phyloP scores from a whole-genome alignment of 2,888 invertebrate genomes.

The Drosophila anceps region DNA sequence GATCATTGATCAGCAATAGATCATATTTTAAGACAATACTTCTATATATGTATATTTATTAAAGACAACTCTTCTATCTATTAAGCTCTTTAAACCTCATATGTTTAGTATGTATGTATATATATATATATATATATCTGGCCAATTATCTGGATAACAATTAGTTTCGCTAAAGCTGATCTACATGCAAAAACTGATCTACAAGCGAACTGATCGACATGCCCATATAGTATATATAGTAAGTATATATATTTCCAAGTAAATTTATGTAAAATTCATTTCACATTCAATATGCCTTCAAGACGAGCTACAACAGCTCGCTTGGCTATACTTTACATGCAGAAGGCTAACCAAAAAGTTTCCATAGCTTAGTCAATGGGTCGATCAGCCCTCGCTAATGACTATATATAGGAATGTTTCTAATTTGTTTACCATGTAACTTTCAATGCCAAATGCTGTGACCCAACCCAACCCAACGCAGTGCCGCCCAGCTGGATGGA shows the following conservation, averaged over 20 bases:
- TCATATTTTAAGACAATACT: neutral
- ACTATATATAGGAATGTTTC: constrained; percentile 25
- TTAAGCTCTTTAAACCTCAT: neutral
- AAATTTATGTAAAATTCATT: neutral
- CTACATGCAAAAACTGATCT: neutral
- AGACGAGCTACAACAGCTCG: neutral
- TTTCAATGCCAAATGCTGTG: constrained; percentile 42
- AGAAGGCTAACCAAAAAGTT: neutral
- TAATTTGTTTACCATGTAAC: constrained; percentile 40
- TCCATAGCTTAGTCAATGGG: constrained; percentile 11
- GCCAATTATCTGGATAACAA: neutral
- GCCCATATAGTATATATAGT: neutral
- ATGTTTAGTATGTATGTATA: too few relatives aligned
- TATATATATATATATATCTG: too few relatives aligned
- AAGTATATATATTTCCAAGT: neutral
- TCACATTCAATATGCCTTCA: neutral
- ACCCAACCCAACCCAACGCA: constrained; percentile 28
- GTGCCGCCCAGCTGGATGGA: constrained; percentile 39
- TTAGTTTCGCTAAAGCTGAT: neutral
- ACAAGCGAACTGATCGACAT: neutral
- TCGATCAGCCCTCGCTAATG: constrained; percentile 21
- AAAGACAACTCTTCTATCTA: neutral
- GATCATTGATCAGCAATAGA: neutral
- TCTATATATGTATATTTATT: neutral
- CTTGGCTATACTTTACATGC: neutral